Evolutionary conservation across 1,140 invertebrate species (phyloP).

Genomic region (Dufourea novaeangliae): DNA sequence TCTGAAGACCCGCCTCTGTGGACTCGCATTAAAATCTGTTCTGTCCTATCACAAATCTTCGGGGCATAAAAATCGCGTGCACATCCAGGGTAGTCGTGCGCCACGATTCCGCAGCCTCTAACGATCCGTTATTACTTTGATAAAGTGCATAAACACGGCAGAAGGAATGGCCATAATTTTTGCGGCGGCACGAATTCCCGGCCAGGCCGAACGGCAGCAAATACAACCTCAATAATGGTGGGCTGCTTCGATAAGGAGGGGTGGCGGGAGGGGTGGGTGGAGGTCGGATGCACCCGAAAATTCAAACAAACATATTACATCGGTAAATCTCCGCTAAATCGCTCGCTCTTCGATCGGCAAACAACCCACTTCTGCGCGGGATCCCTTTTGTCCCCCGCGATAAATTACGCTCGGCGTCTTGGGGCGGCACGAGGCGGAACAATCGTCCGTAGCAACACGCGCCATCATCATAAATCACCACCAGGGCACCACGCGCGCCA

Average conservation of each 20-base stretch:
- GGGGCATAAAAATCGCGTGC: constrained; percentile 33
- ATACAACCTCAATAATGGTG: neutral
- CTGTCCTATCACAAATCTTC: constrained; percentile 18
- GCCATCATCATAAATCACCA: constrained; percentile 59
- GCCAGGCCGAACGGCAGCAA: neutral
- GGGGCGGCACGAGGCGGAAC: constrained; percentile 44
- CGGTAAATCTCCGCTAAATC: constrained; percentile 52
- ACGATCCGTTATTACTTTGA: constrained; percentile 45
- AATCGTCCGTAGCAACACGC: constrained; percentile 53
- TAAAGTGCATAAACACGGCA: constrained; percentile 32
- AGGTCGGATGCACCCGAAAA: constrained; percentile 29
- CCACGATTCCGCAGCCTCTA: constrained; percentile 1
- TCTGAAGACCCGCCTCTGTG: neutral
- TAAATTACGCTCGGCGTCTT: constrained; percentile 57
- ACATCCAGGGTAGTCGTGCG: neutral
- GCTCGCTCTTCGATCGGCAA: constrained; percentile 46
- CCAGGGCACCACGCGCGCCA: neutral
- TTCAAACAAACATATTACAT: constrained; percentile 53
- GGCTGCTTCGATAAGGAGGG: neutral
- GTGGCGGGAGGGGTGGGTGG: neutral
- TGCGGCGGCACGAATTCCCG: neutral
- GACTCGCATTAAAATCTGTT: constrained; percentile 42
- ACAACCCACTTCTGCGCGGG: constrained; percentile 48
- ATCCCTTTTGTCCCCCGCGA: constrained; percentile 50
- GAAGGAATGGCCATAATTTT: constrained; percentile 1